Base-by-base conservation (phyloP, 2,797 vertebrate species). In the Halcyon chelicuti region DNA sequence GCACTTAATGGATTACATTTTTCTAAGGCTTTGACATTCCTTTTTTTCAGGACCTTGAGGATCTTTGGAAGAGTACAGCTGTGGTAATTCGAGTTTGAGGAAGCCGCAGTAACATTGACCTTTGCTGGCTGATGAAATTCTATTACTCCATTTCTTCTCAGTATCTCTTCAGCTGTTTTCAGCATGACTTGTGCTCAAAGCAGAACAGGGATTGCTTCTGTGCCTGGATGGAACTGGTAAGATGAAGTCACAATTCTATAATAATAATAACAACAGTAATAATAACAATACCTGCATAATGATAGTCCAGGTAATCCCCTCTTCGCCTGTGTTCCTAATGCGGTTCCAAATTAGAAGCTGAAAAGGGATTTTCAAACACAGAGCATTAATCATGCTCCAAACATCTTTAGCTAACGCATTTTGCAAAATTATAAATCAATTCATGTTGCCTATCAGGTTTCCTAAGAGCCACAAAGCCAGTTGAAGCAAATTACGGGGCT, bases 111-210 rank as follows among this genome's bases (percentile, higher is more conserved):
- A 44, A 31, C 28, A 10, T 2, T 83, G 39, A 68, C 9, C 5
- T 71, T 82, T 57, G 23, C 51, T 70, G 17, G 25, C 21, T 60
- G 60, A 46, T 0, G 1, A 81, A 73, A 55, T 79, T 57, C n/a
- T 63, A 58, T 40, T 65, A 35, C 9, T 90, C 17, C 8, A 1
- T 37, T 81, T 75, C 49, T 88, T 60, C 55, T 73, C 5, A 5
- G 39, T 18, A 31, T 25, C 46, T 77, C 65, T 44, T 88, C 11
- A 40, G 23, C 8, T 29, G 5, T 66, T 86, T 82, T 67, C 74
- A 62, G 21, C 46, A 14, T 0, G 0, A 23, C 10, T 77, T 65
- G 61, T 5, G 4, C 12, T 71, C 4, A 2, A 60, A 61, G 54
- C 0, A n/a, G 35, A 85, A 14, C 46, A 80, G 40, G 2, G 10